A percentile compares a stretch with the other conserved stretches of the same genome.
These are phyloP conservation scores for Eueides isabella DNA, from an alignment of 1,140 invertebrate genomes.

Conservation along the genomic window DNA sequence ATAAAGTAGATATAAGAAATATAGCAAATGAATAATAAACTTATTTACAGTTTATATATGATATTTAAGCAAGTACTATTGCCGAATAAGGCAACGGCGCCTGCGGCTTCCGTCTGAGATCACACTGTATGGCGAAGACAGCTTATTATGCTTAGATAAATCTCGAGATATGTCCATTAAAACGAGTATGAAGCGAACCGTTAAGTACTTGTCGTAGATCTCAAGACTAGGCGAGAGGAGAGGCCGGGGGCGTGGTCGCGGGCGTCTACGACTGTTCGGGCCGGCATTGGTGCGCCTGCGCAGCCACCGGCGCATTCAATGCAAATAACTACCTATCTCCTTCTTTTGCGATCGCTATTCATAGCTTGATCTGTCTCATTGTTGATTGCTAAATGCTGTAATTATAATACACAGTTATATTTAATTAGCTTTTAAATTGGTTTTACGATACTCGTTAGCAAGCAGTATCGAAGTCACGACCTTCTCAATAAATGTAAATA, in stretches of 20 bases:
- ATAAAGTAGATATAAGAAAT: not conserved
- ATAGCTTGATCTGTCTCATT: not conserved
- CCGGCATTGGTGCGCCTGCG: constrained; percentile 12
- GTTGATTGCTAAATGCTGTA: not conserved
- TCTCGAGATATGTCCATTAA: constrained; percentile 26
- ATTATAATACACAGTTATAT: constrained; percentile 7
- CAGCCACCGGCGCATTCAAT: constrained; percentile 17
- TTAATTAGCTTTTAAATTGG: not conserved
- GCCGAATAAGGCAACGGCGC: constrained; percentile 27
- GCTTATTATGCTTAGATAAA: constrained; percentile 18
- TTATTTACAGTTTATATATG: constrained; percentile 1
- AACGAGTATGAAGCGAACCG: constrained; percentile 13
- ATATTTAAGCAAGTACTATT: constrained; percentile 22
- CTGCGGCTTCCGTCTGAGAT: constrained; percentile 16
- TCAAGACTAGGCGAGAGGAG: constrained; percentile 31
- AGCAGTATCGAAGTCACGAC: too few species aligned
- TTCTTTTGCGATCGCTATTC: not conserved
- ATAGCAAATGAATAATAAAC: constrained; percentile 5
- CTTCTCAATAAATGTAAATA: too few species aligned
- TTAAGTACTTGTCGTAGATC: constrained; percentile 29
- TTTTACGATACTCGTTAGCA: not conserved
- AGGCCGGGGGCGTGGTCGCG: constrained; percentile 38
- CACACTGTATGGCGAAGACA: constrained; percentile 15
- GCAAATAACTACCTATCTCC: constrained; percentile 18
- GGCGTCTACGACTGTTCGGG: constrained; percentile 27